Conservation (phyloP, 2,113 vertebrate genomes). For the Clarias gariepinus region DNA sequence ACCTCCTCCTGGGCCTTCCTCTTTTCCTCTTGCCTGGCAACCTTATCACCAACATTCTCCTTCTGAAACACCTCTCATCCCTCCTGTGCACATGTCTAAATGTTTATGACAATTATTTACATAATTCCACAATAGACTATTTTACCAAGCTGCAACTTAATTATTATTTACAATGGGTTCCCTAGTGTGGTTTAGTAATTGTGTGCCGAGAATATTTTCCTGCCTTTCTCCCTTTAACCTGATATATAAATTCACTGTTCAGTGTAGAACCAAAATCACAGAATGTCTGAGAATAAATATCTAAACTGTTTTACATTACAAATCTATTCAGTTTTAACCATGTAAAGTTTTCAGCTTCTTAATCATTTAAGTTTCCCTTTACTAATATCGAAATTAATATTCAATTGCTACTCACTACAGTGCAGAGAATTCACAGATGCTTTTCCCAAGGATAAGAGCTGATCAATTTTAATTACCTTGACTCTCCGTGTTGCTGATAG, state of each 20-base stretch:
- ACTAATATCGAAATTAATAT: conserved; percentile 33
- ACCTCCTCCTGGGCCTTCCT: too few relatives aligned
- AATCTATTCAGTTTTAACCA: neutral
- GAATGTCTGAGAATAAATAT: neutral
- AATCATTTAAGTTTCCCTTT: neutral
- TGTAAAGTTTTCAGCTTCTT: neutral
- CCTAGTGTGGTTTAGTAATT: neutral
- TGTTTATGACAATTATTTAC: neutral
- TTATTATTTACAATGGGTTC: neutral
- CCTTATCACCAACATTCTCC: too few relatives aligned
- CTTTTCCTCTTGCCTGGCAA: too few relatives aligned
- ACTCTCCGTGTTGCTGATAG: conserved; percentile 53
- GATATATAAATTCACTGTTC: neutral
- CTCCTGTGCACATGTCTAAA: too few relatives aligned
- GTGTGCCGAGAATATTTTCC: neutral
- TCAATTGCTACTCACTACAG: conserved; percentile 11
- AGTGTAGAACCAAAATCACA: neutral
- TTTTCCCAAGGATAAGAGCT: conserved; percentile 48
- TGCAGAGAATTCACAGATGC: neutral
- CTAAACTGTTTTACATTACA: neutral
- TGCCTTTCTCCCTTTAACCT: neutral
- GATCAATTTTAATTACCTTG: conserved; percentile 68
- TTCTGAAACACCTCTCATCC: too few relatives aligned
- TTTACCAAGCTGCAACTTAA: neutral
- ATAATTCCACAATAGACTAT: neutral